A percentile compares a stretch with the other conserved stretches of the same genome.
These are phyloP conservation scores for Ophion ventricosus DNA, from an alignment of 2,888 invertebrate genomes.

Conservation along the genomic window DNA sequence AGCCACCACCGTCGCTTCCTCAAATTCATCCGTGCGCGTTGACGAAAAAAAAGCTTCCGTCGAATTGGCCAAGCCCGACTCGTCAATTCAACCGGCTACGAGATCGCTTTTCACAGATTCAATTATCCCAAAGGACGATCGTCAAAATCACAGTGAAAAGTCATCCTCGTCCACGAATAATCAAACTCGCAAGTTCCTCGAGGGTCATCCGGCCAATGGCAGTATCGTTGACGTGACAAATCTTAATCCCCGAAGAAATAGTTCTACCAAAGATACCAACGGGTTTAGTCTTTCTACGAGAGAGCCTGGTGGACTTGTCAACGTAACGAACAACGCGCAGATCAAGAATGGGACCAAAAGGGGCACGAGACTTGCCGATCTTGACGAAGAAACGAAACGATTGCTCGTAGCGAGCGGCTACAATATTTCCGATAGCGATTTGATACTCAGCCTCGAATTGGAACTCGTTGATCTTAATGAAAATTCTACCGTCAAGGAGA, in stretches of 20 bases:
- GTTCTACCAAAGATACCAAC: neutral
- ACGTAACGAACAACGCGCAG: neutral
- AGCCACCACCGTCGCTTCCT: constrained; percentile 3
- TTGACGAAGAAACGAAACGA: constrained; percentile 44
- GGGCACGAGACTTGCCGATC: constrained; percentile 27
- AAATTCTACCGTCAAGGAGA: constrained; percentile 21
- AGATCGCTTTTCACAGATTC: neutral
- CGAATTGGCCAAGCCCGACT: neutral
- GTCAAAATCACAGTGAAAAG: neutral
- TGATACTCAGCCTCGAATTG: constrained; percentile 41
- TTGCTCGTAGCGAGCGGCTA: constrained; percentile 40
- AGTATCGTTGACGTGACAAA: too few species aligned
- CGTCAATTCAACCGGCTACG: neutral
- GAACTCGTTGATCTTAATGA: constrained; percentile 25
- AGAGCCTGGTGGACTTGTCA: neutral
- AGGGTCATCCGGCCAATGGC: neutral
- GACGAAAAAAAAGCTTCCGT: neutral
- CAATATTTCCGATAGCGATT: constrained; percentile 45
- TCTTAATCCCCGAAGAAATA: neutral
- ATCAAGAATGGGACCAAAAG: neutral
- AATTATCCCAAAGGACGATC: neutral
- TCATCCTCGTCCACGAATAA: neutral
- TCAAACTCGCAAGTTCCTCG: neutral
- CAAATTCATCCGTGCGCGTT: neutral
- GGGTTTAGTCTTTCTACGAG: neutral